A percentile compares a stretch with the other conserved stretches of the same genome.
Evolutionary conservation across 2,888 invertebrate species (phyloP).

Genomic region (Thecophora atra): DNA sequence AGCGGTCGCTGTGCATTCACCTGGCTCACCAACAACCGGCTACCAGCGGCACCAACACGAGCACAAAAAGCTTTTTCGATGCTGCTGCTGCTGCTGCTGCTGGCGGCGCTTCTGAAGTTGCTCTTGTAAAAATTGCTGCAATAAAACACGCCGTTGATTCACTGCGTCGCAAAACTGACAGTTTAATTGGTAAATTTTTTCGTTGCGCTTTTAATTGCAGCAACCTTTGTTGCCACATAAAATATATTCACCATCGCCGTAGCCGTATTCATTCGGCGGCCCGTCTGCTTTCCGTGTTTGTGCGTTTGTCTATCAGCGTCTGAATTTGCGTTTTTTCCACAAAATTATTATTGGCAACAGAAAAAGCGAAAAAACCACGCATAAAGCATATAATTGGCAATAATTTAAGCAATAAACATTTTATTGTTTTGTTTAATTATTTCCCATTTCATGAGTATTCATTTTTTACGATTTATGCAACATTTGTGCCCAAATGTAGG

Average conservation of each 20-base stretch:
- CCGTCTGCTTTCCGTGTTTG: background rate
- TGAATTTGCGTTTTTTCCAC: background rate
- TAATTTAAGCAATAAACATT: conserved; percentile 48
- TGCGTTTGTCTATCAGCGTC: background rate
- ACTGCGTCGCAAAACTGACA: conserved; percentile 57
- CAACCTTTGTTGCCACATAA: conserved; percentile 18
- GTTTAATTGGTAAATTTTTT: conserved; percentile 61
- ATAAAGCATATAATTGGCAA: conserved; percentile 59
- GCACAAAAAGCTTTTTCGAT: background rate
- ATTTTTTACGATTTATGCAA: conserved; percentile 22
- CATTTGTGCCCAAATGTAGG: conserved; percentile 35
- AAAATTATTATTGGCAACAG: too few species aligned
- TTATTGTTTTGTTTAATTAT: conserved; percentile 9
- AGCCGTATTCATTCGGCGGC: background rate
- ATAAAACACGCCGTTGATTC: conserved; percentile 59
- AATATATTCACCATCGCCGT: background rate
- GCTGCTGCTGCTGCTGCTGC: conserved; percentile 18
- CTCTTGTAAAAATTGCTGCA: conserved; percentile 44
- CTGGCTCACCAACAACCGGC: background rate
- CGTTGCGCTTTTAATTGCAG: conserved; percentile 18
- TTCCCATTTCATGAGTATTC: conserved; percentile 25
- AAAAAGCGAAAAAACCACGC: too few species aligned
- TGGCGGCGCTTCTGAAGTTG: conserved; percentile 10
- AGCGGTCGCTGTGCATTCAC: background rate
- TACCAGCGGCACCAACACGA: background rate